phyloP scores from a whole-genome alignment of 92 coral and sea anemone genomes.

The Scolanthus callimorphus region DNA sequence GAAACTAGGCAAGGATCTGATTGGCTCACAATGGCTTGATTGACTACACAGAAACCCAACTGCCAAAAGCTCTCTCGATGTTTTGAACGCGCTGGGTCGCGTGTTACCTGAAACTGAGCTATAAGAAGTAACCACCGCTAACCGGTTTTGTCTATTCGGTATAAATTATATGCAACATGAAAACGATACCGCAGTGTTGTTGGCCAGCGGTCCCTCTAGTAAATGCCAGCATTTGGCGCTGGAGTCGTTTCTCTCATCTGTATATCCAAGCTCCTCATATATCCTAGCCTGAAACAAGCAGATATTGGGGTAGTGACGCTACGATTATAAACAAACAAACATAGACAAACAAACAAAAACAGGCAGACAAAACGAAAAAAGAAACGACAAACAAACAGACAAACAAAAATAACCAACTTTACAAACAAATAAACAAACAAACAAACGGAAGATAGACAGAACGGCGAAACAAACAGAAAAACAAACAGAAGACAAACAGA shows the following conservation, averaged over 20 bases:
- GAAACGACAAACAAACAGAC: background rate
- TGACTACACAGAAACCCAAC: too few relatives aligned
- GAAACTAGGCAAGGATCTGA: too few relatives aligned
- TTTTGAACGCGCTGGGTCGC: too few relatives aligned
- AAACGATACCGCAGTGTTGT: background rate
- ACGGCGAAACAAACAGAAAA: too few relatives aligned
- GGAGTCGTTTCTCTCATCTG: conserved; percentile 70
- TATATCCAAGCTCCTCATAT: conserved; percentile 85
- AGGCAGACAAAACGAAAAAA: background rate
- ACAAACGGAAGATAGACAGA: too few relatives aligned
- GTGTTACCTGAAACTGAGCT: too few relatives aligned
- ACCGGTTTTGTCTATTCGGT: too few relatives aligned
- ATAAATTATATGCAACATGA: conserved; percentile 11
- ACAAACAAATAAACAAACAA: too few relatives aligned
- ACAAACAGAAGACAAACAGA: too few relatives aligned
- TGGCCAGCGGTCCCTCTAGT: conserved; percentile 23
- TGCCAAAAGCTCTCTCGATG: too few relatives aligned
- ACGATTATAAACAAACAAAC: background rate
- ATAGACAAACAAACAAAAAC: background rate
- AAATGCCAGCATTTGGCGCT: conserved; percentile 75
- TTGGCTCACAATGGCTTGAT: too few relatives aligned
- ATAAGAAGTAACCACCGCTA: too few relatives aligned
- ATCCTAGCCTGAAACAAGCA: conserved; percentile 64
- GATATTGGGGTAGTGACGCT: background rate
- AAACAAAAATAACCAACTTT: background rate